Percentiles rank a stretch among this genome's conserved stretches.
Conservation (phyloP, 2,113 vertebrate genomes). For the Plecturocebus donacophilus region DNA sequence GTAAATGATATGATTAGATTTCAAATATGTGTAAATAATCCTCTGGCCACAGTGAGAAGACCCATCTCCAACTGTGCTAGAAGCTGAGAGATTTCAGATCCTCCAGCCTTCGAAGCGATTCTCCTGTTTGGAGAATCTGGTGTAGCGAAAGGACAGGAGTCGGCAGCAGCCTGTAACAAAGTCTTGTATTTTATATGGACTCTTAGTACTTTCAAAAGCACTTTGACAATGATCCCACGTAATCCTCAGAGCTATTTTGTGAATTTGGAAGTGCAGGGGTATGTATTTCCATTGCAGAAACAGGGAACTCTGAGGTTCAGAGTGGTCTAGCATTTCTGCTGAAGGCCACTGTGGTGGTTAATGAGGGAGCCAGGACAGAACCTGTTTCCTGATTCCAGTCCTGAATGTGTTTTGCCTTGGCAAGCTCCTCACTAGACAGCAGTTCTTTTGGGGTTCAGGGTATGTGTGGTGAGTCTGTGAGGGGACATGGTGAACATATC, state of each 20-base stretch:
- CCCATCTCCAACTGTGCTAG: not conserved
- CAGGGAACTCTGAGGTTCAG: not conserved
- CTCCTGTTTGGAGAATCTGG: not conserved
- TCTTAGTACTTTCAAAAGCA: not conserved
- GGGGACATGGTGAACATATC: accelerated
- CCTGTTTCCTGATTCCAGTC: not conserved
- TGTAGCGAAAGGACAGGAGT: not conserved
- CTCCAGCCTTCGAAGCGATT: not conserved
- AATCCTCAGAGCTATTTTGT: not conserved
- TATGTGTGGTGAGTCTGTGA: not conserved
- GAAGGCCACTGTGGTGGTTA: not conserved
- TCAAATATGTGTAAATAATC: not conserved
- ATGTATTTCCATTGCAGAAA: not conserved
- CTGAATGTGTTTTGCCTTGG: not conserved
- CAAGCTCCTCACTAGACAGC: not conserved
- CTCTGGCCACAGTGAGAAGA: not conserved
- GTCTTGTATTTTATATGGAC: not conserved
- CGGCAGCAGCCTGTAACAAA: not conserved
- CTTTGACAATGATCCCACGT: not conserved
- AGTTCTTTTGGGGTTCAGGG: not conserved
- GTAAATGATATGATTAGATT: not conserved
- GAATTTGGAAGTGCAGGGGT: not conserved
- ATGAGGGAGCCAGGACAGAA: not conserved
- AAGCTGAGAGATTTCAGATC: not conserved
- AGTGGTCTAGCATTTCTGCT: not conserved